Evolutionary conservation across 2,113 vertebrate species (phyloP).

Genomic region (Halcyon malimbica): DNA sequence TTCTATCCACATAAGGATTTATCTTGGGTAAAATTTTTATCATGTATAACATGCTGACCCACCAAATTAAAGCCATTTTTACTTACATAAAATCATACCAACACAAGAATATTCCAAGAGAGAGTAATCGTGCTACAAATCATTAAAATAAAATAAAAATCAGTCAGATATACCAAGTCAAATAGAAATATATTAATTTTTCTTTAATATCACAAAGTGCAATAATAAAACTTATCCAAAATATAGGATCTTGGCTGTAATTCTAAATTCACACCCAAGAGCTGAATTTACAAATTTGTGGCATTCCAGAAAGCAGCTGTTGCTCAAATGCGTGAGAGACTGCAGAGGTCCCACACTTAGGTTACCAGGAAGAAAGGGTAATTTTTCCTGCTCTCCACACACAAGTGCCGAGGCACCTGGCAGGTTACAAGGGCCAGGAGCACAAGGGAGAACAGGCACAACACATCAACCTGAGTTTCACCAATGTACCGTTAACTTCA

Average conservation of each 20-base stretch:
- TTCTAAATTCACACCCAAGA: neutral
- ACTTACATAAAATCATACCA: neutral
- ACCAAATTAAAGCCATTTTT: neutral
- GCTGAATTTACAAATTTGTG: neutral
- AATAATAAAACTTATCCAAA: neutral
- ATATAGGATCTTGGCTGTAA: neutral
- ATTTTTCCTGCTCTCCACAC: neutral
- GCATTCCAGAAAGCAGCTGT: neutral
- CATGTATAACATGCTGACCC: neutral
- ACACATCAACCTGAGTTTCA: neutral
- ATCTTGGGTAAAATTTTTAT: neutral
- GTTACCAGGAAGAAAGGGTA: neutral
- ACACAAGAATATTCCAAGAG: neutral
- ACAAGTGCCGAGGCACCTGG: neutral
- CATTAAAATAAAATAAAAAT: neutral
- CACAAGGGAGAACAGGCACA: neutral
- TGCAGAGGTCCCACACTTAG: neutral
- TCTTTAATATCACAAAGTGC: neutral
- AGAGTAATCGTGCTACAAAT: neutral
- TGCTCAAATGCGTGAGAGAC: neutral
- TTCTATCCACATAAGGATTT: neutral
- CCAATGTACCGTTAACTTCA: neutral
- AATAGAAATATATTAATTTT: neutral
- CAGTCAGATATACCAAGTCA: neutral
- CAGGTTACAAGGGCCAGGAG: neutral